These are phyloP conservation scores for Melangyna quadrimaculata DNA, from an alignment of 2,888 invertebrate species.

Conservation along the genomic window DNA sequence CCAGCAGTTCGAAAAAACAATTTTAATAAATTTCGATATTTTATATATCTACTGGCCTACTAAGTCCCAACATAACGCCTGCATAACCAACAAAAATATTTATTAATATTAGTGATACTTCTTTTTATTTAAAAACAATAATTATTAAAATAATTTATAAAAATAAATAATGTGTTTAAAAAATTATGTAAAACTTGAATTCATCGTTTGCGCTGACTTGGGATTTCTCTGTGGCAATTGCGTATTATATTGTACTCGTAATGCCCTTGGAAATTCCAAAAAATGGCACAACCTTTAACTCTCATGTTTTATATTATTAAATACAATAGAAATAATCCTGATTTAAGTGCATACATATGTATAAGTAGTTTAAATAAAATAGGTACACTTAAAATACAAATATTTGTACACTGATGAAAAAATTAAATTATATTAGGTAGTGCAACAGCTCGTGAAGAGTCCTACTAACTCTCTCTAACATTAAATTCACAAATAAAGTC, in stretches of 20 bases:
- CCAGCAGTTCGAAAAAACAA: constrained; percentile 79
- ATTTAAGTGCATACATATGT: no score
- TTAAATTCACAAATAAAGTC: no score
- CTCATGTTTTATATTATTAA: constrained; percentile 40
- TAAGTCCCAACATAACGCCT: constrained; percentile 81
- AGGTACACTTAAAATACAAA: no score
- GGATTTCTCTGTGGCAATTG: constrained; percentile 77
- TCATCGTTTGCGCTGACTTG: constrained; percentile 76
- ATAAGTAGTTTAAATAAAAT: no score
- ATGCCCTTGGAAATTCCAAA: constrained; percentile 79
- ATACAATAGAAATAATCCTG: background rate
- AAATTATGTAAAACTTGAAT: background rate
- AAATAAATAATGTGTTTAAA: background rate
- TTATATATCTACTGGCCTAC: constrained; percentile 80
- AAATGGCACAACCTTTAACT: constrained; percentile 76
- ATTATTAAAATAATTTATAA: background rate
- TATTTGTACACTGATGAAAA: no score
- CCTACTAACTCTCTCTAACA: no score
- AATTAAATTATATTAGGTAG: no score
- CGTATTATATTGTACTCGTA: constrained; percentile 73
- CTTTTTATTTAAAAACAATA: no score
- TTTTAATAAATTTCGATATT: constrained; percentile 46
- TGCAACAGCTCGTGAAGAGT: no score
- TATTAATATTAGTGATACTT: no score
- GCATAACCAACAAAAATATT: no score